phyloP scores from a whole-genome alignment of 2,888 invertebrate genomes.

The Drosophila crucigera region DNA sequence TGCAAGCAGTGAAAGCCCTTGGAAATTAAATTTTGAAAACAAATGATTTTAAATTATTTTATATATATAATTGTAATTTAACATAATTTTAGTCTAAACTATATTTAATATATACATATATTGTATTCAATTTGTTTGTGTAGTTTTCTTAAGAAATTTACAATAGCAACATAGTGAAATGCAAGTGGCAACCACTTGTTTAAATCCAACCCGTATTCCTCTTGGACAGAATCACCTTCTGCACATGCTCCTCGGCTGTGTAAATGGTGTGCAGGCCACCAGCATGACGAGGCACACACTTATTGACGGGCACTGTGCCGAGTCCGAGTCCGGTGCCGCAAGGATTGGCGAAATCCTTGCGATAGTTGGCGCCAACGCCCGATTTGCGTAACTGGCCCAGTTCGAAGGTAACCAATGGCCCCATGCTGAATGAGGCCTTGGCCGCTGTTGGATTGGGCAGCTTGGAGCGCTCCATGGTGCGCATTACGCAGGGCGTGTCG shows the following conservation, averaged over 20 bases:
- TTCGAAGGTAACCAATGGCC: slow-evolving; percentile 90
- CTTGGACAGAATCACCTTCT: slow-evolving; percentile 73
- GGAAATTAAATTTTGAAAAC: not conserved
- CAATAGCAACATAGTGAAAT: not conserved
- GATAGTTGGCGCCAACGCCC: slow-evolving; percentile 81
- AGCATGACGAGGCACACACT: slow-evolving; percentile 88
- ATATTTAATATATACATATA: not conserved
- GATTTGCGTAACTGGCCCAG: slow-evolving; percentile 86
- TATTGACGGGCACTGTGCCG: slow-evolving; percentile 52
- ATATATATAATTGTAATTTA: too few relatives aligned
- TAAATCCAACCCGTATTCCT: slow-evolving; percentile 67
- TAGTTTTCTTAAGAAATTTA: too few relatives aligned
- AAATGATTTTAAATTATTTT: not conserved
- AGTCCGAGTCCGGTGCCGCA: slow-evolving; percentile 61
- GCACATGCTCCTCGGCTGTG: slow-evolving; percentile 89
- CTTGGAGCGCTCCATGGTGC: slow-evolving; percentile 86
- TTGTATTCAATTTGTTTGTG: not conserved
- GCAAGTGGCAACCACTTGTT: not conserved
- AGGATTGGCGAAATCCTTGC: slow-evolving; percentile 74
- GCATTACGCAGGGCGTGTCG: slow-evolving; percentile 91
- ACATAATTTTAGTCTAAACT: not conserved
- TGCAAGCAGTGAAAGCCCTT: not conserved
- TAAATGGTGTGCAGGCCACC: slow-evolving; percentile 92
- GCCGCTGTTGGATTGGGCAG: slow-evolving; percentile 86
- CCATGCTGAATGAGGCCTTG: slow-evolving; percentile 88